Evolutionary conservation across 2,888 invertebrate species (phyloP), one percentile per base, ranked within the genome.

Genomic region (Trichogramma dendrolimi): DNA sequence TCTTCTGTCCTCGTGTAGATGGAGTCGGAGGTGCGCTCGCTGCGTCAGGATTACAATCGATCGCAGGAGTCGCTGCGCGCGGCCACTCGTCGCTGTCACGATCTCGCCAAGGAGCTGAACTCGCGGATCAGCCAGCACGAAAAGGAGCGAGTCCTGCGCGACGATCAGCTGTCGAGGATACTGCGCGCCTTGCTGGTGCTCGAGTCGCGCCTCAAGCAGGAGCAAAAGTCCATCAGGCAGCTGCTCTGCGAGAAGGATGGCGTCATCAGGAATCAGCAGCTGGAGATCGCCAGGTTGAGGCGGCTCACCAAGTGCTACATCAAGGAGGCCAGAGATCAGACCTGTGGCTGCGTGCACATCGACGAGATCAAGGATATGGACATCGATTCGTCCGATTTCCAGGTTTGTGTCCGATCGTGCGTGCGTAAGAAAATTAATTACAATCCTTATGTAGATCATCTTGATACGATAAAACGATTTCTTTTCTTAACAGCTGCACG

Each of bases 141-240:
- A 40, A 84, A 84, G 62, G 87, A 87, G 72, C 83, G 84, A 66
- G 81, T 83, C 4, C 81, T 88, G 5, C 82, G 88, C 48, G 88
- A 90, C 77, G 86, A 86, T 73, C 90, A 90, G 72, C 82, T 90
- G 40, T 86, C 88, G 4, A 82, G 86, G 66, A 87, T 91, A 41
- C 81, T 90, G 6, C 82, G 88, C 53, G 88, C 89, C 4, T 79
- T 91, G 61, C 83, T 90, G 48, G 83, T 88, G 48, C 83, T 90
- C 55, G 90, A 91, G 76, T 87, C 89, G 6, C 82, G 89, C 6
- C 80, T 91, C 39, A 84, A 86, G 54, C 86, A 87, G 73, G 90
- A 91, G 75, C 89, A 90, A 73, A 86, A 87, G 70, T 85, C 85
- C 70, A 88, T 91, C 68, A 83, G 85, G 63, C 84, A 85, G 60